These are phyloP conservation scores for Bos indicus DNA, from an alignment of 2,113 vertebrate genomes.

Conservation along the genomic window DNA sequence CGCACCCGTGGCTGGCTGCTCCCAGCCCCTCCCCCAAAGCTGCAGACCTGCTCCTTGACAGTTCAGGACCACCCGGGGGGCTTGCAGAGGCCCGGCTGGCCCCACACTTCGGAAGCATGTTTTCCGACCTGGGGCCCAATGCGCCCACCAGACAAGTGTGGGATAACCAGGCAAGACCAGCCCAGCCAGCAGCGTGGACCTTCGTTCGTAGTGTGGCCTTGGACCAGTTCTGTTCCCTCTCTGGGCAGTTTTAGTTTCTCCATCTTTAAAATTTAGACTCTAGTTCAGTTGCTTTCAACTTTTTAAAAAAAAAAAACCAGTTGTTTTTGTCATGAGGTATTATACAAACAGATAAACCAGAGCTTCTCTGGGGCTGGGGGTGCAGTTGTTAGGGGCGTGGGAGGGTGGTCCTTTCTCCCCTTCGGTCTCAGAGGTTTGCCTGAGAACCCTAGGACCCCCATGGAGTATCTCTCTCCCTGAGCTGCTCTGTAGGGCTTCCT, in stretches of 20 bases:
- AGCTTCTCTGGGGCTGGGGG: not conserved
- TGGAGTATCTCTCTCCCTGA: not conserved
- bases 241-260: not conserved
- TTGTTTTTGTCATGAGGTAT: not conserved
- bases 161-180: too few relatives aligned
- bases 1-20: not conserved
- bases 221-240: not conserved
- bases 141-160: too few relatives aligned
- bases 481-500: not conserved
- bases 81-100: not conserved
- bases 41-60: not conserved
- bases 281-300: not conserved
- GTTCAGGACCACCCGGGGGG: not conserved
- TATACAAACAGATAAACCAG: not conserved
- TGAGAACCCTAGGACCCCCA: not conserved
- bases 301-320: too few relatives aligned
- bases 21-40: too few relatives aligned
- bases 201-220: not conserved
- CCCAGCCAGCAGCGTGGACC: not conserved
- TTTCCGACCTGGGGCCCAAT: not conserved
- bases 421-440: not conserved
- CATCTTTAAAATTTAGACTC: not conserved
- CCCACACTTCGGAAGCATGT: not conserved
- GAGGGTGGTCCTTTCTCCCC: not conserved
- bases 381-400: rapidly evolving